Conservation (phyloP, 2,797 vertebrate species). For the Carduelis carduelis region DNA sequence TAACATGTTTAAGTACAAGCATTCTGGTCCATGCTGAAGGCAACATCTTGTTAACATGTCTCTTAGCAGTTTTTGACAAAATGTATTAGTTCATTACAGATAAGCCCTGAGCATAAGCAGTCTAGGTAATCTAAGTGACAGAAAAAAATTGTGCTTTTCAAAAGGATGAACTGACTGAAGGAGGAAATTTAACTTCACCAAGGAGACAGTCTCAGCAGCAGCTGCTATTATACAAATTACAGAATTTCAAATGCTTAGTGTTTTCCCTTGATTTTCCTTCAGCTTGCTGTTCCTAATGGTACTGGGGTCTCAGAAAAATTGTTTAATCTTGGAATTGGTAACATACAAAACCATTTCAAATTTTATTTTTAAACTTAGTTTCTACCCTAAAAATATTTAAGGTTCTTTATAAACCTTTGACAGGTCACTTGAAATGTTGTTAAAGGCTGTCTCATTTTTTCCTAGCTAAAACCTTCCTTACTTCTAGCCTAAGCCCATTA, state of each 20-base stretch:
- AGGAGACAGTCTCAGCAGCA: background rate
- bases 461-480: background rate
- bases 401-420: background rate
- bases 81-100: background rate
- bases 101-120: background rate
- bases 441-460: background rate
- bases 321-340: background rate
- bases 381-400: background rate
- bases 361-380: background rate
- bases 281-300: background rate
- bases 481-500: background rate
- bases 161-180: background rate
- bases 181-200: background rate
- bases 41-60: conserved; percentile 8
- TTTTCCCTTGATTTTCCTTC: background rate
- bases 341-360: background rate
- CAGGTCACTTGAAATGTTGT: background rate
- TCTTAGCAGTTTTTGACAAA: background rate
- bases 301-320: background rate
- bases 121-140: background rate
- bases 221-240: background rate
- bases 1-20: background rate
- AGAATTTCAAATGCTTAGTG: background rate
- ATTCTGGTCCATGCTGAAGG: background rate
- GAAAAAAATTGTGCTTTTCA: background rate